phyloP scores from a whole-genome alignment of 2,888 invertebrate genomes.

The Cosmia pyralina region DNA sequence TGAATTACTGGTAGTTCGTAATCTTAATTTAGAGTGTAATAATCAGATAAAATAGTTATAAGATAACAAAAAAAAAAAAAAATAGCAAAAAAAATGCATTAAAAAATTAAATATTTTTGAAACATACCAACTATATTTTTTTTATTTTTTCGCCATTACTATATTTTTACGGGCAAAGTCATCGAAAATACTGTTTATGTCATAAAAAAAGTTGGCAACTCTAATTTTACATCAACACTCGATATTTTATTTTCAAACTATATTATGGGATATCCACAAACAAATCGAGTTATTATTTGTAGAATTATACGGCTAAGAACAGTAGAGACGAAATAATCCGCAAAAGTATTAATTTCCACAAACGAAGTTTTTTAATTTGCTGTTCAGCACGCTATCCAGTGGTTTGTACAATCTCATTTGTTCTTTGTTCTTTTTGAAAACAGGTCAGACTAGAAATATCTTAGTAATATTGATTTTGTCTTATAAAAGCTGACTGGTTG shows the following conservation, averaged over 20 bases:
- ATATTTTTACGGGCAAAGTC: too few species aligned
- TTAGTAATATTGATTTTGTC: constrained; percentile 19
- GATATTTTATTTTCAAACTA: not conserved
- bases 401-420: constrained; percentile 48
- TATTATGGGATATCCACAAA: not conserved
- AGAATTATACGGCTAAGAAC: constrained; percentile 31
- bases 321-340: constrained; percentile 51
- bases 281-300: constrained; percentile 9
- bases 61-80: too few species aligned
- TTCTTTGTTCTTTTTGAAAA: constrained; percentile 54
- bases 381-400: constrained; percentile 29
- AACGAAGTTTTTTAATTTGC: constrained; percentile 61
- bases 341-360: constrained; percentile 52
- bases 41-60: too few species aligned
- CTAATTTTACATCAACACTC: not conserved
- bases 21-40: too few species aligned
- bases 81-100: too few species aligned
- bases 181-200: too few species aligned
- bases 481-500: not conserved
- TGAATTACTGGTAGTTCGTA: too few species aligned
- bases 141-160: too few species aligned
- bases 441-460: constrained; percentile 25
- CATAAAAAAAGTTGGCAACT: too few species aligned
- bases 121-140: too few species aligned
- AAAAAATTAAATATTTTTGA: too few species aligned